Evolutionary conservation across 2,888 invertebrate species (phyloP).

Genomic region (Theodoxus fluviatilis): DNA sequence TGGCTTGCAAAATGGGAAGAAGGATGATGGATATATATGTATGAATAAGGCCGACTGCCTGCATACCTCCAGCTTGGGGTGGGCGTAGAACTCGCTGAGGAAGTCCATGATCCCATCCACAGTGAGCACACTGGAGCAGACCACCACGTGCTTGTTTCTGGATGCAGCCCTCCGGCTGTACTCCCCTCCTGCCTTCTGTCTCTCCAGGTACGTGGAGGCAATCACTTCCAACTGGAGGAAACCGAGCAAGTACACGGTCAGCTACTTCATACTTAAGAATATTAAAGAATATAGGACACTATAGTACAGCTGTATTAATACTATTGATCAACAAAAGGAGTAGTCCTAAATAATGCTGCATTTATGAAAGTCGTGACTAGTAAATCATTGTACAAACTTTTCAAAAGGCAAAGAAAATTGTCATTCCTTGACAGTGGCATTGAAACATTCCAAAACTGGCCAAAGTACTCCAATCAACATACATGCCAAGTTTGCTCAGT

Average conservation of each 20-base stretch:
- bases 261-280: no score
- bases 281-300: not conserved
- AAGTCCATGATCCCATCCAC: conserved; percentile 99
- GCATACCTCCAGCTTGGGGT: conserved; percentile 80
- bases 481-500: no score
- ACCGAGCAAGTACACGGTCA: no score
- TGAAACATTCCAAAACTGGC: no score
- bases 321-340: not conserved
- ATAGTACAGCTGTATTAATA: not conserved
- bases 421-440: no score
- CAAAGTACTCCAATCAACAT: no score
- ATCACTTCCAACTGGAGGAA: conserved; percentile 86
- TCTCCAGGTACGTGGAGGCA: conserved; percentile 98
- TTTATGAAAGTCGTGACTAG: not conserved
- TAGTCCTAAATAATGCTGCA: not conserved
- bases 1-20: no score
- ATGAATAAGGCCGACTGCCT: no score
- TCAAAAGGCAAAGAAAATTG: no score
- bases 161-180: conserved; percentile 88
- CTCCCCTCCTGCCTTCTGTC: conserved; percentile 93
- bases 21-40: no score
- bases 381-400: no score
- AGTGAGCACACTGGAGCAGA: conserved; percentile 91
- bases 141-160: conserved; percentile 96
- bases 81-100: conserved; percentile 97